Evolutionary conservation across 1,140 invertebrate species (phyloP), one percentile per base, ranked within the genome.

Genomic region (Sycophaga agraensis): DNA sequence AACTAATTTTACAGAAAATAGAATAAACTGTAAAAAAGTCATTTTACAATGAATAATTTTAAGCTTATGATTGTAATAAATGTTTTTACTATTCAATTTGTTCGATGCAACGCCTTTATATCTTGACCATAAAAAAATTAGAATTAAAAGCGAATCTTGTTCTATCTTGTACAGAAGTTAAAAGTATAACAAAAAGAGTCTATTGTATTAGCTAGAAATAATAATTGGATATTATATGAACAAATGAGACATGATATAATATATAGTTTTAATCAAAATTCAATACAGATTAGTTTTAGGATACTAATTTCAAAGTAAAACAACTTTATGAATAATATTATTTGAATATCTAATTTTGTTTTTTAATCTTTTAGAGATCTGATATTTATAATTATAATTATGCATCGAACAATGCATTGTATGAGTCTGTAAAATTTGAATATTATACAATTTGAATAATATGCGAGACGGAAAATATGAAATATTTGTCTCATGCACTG

Each of bases 141-240:
- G 14, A 49, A 31, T 0, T 31, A 19, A 49, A 31, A 40, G 42
- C 31, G 37, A 17, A 42, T 24, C 22, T 19, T 37, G 21, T 49
- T 63, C 11, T 53, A 64, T 40, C 39, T 58, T 59, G 48, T 58
- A 64, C 48, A 64, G 46, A 58, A 53, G 39, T 56, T 58, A 37
- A 42, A 26, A 51, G 16, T 48, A 57, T 63, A 16, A 34, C 34
- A 31, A 42, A 55, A 56, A 43, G 12, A 56, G 19, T 61, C 24
- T 51, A 61, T 51, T 0, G 6, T 43, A 51, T 51, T 43, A 39
- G 31, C 5, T 46, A 55, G 17, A 28, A 37, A 31, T 22, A 56
- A 61, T 22, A 51, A 61, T 61, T 21, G 17, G 17, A 45, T 43
- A 54, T 35, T 22, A 51, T 50, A 43, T 53, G n/a, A 22, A 5